Base-by-base conservation (phyloP, 23 tunicate genomes). In the Styela clava region DNA sequence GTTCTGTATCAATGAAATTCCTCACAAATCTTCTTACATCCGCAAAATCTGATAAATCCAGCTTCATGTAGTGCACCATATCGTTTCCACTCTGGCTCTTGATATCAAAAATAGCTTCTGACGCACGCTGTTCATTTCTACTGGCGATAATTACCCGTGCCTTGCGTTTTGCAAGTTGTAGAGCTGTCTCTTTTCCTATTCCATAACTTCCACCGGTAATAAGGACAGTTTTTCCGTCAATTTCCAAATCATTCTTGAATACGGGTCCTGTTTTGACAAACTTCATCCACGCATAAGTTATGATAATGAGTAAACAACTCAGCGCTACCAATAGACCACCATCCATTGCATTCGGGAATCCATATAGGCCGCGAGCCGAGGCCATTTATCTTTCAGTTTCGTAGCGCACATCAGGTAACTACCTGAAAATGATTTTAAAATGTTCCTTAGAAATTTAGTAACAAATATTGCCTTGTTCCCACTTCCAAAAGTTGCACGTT, bases 131-230 rank as follows among this genome's bases (percentile, higher is more conserved):
- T 44, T 33, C 65, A 76, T 76, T 37, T n/a, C 81, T 35, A 22
- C 61, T 32, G 16, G 81, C 81, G 1, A 76, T 76, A 2, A 76
- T 76, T 16, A 76, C 64, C 26, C 64, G 20, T 44, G 81, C 81
- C n/a, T 76, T 37, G 27, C 81, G 65, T 0, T 76, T 76, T 0
- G 81, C 81, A 0, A 76, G 21, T 21, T 27, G 62, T 24, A 76
- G 7, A 27, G 81, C 81, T 22, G 32, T 26, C 25, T 51, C 81
- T 52, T 37, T 76, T 24, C 81, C 81, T 12, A 76, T 35, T 18
- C 81, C 81, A 24, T 28, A 24, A 29, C 81, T 76, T 22, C 81
- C 81, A 33, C 81, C 81, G 18, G 81, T 76, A 27, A 76, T 76
- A 33, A 76, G 32, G 7, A 76, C 81, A 23, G 81, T 76, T 76